Conservation (phyloP, 2,888 invertebrate species). For the Sipha maydis region DNA sequence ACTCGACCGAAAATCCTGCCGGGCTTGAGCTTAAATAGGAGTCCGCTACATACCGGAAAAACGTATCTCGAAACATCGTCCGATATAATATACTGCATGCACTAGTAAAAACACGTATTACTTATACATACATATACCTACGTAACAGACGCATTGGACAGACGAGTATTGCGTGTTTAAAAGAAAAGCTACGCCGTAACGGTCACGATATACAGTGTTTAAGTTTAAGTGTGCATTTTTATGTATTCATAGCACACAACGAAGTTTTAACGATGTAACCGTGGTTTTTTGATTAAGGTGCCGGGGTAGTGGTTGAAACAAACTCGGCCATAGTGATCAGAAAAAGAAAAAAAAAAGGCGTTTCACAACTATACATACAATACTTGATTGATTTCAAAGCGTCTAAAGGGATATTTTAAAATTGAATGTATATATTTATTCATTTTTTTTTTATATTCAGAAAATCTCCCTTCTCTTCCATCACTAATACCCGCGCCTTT, state of each 20-base stretch:
- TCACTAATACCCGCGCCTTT: constrained; percentile 34
- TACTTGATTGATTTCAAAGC: constrained; percentile 35
- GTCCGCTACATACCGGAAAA: constrained; percentile 36
- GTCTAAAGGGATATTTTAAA: neutral
- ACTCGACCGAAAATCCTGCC: constrained; percentile 60
- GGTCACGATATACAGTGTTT: constrained; percentile 16
- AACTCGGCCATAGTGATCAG: neutral
- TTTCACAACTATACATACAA: neutral
- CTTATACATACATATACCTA: neutral
- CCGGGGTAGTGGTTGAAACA: neutral
- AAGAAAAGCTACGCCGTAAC: constrained; percentile 8
- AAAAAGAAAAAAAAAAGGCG: too few species aligned
- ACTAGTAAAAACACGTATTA: neutral
- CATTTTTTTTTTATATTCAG: neutral
- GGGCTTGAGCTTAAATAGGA: neutral
- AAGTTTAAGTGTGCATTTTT: constrained; percentile 15
- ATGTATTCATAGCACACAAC: neutral
- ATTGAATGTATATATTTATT: neutral
- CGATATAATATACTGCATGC: neutral
- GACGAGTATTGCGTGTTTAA: constrained; percentile 19
- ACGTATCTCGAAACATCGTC: constrained; percentile 31
- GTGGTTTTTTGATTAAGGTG: neutral
- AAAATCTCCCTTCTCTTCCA: neutral
- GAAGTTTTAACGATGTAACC: neutral
- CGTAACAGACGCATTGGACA: neutral